Evolutionary conservation across 2,888 invertebrate genomes (phyloP).

Genomic region (Trisateles emortualis): DNA sequence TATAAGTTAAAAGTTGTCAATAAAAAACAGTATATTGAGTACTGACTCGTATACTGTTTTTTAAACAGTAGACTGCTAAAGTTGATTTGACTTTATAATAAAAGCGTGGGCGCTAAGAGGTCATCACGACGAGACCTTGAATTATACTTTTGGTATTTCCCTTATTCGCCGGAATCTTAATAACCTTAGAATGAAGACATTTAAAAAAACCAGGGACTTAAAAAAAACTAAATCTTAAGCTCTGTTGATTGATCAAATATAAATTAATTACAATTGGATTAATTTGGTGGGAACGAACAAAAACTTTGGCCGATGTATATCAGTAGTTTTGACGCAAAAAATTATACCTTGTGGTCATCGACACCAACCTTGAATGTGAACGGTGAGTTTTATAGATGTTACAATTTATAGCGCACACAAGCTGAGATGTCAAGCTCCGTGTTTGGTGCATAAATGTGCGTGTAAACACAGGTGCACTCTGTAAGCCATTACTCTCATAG

Average conservation of each 20-base stretch:
- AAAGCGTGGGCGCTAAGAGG: conserved; percentile 16
- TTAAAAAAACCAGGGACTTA: background rate
- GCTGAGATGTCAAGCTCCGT: too few relatives aligned
- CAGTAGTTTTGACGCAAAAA: conserved; percentile 3
- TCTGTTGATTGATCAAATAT: background rate
- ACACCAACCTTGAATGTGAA: conserved; percentile 20
- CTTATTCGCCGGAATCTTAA: background rate
- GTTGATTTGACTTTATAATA: background rate
- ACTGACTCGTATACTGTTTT: too few relatives aligned
- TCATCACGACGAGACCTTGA: conserved; percentile 9
- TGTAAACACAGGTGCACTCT: too few relatives aligned
- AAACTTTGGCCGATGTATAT: conserved; percentile 2
- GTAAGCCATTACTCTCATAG: too few relatives aligned
- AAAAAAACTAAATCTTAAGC: background rate
- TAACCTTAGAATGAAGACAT: background rate
- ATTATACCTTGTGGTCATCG: conserved; percentile 14
- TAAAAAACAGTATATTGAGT: too few relatives aligned
- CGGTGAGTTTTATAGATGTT: background rate
- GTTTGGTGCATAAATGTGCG: too few relatives aligned
- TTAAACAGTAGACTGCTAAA: too few relatives aligned
- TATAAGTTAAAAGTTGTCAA: too few relatives aligned
- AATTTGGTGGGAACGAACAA: conserved; percentile 2
- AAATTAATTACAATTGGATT: background rate
- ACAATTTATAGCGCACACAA: too few relatives aligned
- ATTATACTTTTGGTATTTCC: conserved; percentile 15